phyloP scores from a whole-genome alignment of 1,140 invertebrate genomes.

The Diachasma alloeum region DNA sequence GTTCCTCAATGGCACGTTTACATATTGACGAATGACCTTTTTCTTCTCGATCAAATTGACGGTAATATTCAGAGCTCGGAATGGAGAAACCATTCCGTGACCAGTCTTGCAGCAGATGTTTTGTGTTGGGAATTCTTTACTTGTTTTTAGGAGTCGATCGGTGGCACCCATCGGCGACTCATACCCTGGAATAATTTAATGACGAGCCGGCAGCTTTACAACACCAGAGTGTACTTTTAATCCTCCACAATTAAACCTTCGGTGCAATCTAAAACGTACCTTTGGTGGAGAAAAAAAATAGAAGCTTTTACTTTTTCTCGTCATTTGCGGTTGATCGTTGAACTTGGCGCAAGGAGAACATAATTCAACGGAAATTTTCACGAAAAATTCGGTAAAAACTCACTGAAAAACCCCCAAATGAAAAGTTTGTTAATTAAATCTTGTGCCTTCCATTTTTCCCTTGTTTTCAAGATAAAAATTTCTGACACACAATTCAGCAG shows the following conservation, averaged over 20 bases:
- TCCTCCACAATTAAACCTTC: conserved; percentile 50
- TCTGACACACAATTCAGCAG: too few relatives aligned
- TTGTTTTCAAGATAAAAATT: too few relatives aligned
- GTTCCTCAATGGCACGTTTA: not conserved
- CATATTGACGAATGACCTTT: conserved; percentile 16
- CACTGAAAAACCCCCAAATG: too few relatives aligned
- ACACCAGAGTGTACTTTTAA: conserved; percentile 24
- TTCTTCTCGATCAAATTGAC: conserved; percentile 7
- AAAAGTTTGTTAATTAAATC: too few relatives aligned
- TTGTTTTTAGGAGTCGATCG: conserved; percentile 38
- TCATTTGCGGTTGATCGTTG: not conserved
- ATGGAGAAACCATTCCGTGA: not conserved
- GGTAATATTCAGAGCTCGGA: not conserved
- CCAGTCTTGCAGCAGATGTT: conserved; percentile 7
- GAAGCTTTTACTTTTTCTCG: not conserved
- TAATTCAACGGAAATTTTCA: too few relatives aligned
- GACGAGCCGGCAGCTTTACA: conserved; percentile 41
- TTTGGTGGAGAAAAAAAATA: not conserved
- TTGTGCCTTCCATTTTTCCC: too few relatives aligned
- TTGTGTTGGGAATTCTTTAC: conserved; percentile 8
- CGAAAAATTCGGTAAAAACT: too few relatives aligned
- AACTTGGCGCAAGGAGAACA: too few relatives aligned
- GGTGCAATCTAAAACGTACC: not conserved
- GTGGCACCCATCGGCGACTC: conserved; percentile 42
- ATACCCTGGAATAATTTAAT: conserved; percentile 58